These are phyloP conservation scores for Gadus chalcogrammus DNA, from an alignment of 2,113 vertebrate species.

Conservation along the genomic window DNA sequence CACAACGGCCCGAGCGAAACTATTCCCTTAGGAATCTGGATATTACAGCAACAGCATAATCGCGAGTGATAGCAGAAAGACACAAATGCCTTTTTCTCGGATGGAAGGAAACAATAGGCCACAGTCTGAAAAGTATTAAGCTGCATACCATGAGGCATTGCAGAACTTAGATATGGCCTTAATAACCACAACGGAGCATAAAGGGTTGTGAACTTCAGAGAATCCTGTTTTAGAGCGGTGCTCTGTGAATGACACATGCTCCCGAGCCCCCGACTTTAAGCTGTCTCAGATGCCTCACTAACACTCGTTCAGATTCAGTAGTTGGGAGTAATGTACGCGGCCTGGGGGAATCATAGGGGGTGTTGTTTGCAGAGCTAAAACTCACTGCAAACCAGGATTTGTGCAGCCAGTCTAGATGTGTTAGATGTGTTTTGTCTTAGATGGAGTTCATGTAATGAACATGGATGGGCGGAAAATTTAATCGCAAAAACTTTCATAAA, in stretches of 20 bases:
- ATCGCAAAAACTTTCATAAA: too few relatives aligned
- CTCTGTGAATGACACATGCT: background rate
- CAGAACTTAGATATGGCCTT: background rate
- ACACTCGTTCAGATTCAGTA: background rate
- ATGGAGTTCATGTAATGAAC: too few relatives aligned
- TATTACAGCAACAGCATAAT: background rate
- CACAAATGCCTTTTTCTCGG: background rate
- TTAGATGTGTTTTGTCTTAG: too few relatives aligned
- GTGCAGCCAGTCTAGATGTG: too few relatives aligned
- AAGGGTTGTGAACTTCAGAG: background rate
- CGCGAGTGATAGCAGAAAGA: background rate
- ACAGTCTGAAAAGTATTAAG: background rate
- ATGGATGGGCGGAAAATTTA: too few relatives aligned
- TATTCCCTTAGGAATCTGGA: background rate
- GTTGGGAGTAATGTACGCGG: too few relatives aligned
- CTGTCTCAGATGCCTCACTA: constrained; percentile 2
- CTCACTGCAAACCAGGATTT: too few relatives aligned
- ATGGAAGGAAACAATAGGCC: background rate
- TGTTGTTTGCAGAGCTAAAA: too few relatives aligned
- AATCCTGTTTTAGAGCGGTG: background rate
- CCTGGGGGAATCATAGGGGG: background rate
- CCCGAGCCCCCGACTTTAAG: background rate
- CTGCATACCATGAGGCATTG: background rate
- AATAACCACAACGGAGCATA: background rate
- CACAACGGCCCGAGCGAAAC: background rate